Conservation (phyloP, 2,888 invertebrate species). For the Heliconius ismenius region DNA sequence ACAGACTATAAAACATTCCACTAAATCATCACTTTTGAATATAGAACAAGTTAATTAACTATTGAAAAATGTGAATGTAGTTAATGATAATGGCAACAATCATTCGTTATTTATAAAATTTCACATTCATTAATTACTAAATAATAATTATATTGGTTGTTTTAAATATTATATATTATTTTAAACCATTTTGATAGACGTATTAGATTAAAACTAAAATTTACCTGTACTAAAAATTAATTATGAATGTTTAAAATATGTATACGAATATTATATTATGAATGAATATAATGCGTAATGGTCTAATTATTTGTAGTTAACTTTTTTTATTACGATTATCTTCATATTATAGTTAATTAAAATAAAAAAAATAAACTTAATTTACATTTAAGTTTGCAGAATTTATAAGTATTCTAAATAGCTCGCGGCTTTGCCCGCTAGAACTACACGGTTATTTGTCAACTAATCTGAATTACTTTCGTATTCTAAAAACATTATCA, state of each 20-base stretch:
- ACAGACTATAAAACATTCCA: conserved; percentile 3
- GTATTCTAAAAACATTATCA: too few relatives aligned
- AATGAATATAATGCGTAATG: too few relatives aligned
- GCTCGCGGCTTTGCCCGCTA: too few relatives aligned
- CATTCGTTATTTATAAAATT: background rate
- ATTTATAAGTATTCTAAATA: background rate
- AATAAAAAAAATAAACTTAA: background rate
- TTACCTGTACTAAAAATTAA: background rate
- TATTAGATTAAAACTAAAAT: background rate
- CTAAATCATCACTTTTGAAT: background rate
- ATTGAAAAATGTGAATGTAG: background rate
- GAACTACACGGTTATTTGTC: too few relatives aligned
- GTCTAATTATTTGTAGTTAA: background rate
- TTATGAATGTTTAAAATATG: background rate
- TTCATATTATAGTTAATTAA: background rate
- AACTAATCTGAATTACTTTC: too few relatives aligned
- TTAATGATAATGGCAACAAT: background rate
- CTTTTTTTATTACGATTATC: background rate
- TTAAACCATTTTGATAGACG: background rate
- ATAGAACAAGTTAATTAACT: background rate
- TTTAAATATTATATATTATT: background rate
- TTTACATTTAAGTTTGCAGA: conserved; percentile 1
- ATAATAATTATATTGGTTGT: background rate
- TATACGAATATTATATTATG: background rate
- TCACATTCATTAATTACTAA: background rate